A percentile compares a stretch with the other conserved stretches of the same genome.
Conservation (phyloP, 2,797 vertebrate species). For the Apogon hyalosoma region DNA sequence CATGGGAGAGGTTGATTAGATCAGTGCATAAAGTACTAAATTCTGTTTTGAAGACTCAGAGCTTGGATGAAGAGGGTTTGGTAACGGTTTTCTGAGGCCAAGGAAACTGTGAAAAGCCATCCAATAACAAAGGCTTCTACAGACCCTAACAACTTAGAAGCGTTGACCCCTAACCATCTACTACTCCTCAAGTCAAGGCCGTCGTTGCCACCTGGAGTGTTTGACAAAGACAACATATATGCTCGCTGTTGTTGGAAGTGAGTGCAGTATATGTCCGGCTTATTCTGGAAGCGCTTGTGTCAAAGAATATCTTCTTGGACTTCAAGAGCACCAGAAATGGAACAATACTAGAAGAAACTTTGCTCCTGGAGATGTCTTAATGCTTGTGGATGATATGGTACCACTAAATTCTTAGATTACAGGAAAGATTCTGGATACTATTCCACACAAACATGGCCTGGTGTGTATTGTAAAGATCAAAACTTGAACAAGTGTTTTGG, state of each 20-base stretch:
- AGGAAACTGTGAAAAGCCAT: neutral
- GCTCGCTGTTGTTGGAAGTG: neutral
- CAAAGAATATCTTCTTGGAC: neutral
- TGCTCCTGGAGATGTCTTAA: neutral
- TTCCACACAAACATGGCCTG: too few relatives aligned
- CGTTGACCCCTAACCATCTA: slow-evolving; percentile 6
- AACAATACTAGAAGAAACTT: neutral
- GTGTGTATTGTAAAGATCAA: too few relatives aligned
- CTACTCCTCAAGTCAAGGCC: slow-evolving; percentile 3
- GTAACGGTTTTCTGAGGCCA: slow-evolving; percentile 12
- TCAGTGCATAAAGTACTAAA: slow-evolving; percentile 12
- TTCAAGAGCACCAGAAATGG: neutral
- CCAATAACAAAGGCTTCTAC: slow-evolving; percentile 6
- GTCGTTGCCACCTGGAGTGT: neutral
- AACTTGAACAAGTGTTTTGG: too few relatives aligned
- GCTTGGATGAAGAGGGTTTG: neutral
- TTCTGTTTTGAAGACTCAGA: slow-evolving; percentile 1
- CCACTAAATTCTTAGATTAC: neutral
- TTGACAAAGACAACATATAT: neutral
- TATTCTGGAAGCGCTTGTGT: neutral
- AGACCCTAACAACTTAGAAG: slow-evolving; percentile 2
- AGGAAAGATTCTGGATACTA: neutral
- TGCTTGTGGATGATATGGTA: neutral
- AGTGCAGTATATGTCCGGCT: neutral
- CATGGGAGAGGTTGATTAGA: slow-evolving; percentile 9